A percentile compares a stretch with the other conserved stretches of the same genome.
Evolutionary conservation across 1,140 invertebrate genomes (phyloP).

Genomic region (Dendrolimus punctatus): DNA sequence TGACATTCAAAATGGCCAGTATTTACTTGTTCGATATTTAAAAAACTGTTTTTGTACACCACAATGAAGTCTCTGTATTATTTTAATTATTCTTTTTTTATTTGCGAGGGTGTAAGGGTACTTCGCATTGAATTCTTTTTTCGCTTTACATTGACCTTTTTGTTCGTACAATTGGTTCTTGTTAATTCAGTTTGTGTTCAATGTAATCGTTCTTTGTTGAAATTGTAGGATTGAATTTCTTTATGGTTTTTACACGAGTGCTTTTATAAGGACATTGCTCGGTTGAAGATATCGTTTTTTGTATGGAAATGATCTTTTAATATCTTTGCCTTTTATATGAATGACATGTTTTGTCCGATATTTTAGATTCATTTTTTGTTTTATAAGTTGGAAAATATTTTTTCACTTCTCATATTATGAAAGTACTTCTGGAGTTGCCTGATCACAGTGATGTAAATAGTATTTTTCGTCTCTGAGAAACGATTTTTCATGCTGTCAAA

Average conservation of each 20-base stretch:
- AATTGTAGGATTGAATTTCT: constrained; percentile 11
- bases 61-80: constrained; percentile 33
- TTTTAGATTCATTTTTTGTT: too few species aligned
- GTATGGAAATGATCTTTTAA: too few species aligned
- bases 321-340: too few species aligned
- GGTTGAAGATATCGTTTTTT: too few species aligned
- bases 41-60: constrained; percentile 30
- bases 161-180: constrained; percentile 23
- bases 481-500: too few species aligned
- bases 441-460: too few species aligned
- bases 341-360: too few species aligned
- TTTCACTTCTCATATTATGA: too few species aligned
- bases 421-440: too few species aligned
- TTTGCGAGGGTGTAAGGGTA: constrained; percentile 16
- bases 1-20: constrained; percentile 43
- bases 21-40: constrained; percentile 24
- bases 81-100: constrained; percentile 39
- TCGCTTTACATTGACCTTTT: constrained; percentile 22
- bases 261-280: too few species aligned
- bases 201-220: constrained; percentile 18
- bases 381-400: too few species aligned
- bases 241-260: constrained; percentile 11
- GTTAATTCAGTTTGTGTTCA: constrained; percentile 20
- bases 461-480: too few species aligned
- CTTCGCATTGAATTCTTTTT: constrained; percentile 22